A percentile compares a stretch with the other conserved stretches of the same genome.
These are phyloP conservation scores for Drosophila helvetica DNA, from an alignment of 2,888 invertebrate species.

Conservation along the genomic window DNA sequence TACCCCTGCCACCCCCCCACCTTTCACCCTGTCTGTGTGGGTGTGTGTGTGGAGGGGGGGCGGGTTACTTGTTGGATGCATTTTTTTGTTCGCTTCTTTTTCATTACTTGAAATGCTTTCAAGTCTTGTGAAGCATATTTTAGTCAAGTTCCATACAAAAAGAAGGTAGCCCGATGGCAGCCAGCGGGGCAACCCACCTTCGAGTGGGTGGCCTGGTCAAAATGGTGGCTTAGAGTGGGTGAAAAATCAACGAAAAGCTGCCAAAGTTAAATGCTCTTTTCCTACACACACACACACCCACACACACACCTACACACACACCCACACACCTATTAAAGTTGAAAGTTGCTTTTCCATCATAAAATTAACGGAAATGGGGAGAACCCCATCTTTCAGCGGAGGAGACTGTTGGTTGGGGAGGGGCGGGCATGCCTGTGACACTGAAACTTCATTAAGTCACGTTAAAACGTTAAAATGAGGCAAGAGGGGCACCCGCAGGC, in stretches of 20 bases:
- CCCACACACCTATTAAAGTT: constrained; percentile 60
- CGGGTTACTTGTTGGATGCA: constrained; percentile 39
- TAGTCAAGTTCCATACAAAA: constrained; percentile 64
- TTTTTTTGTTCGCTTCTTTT: constrained; percentile 50
- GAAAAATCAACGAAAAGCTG: constrained; percentile 48
- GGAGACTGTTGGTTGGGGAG: not conserved
- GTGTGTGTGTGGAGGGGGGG: constrained; percentile 22
- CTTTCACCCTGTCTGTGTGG: not conserved
- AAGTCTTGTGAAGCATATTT: constrained; percentile 74
- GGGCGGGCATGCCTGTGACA: constrained; percentile 50
- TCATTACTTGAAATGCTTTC: constrained; percentile 74
- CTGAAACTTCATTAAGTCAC: constrained; percentile 78
- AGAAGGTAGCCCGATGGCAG: constrained; percentile 36
- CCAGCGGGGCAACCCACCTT: too few species aligned
- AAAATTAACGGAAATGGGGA: constrained; percentile 54
- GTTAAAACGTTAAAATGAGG: constrained; percentile 67
- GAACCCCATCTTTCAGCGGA: not conserved
- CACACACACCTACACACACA: not conserved
- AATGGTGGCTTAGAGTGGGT: constrained; percentile 8
- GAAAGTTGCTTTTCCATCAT: constrained; percentile 66
- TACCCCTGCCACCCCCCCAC: not conserved
- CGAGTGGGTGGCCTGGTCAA: constrained; percentile 6
- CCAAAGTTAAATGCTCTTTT: constrained; percentile 60
- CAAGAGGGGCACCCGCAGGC: constrained; percentile 34
- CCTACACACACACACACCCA: constrained; percentile 22